phyloP scores from a whole-genome alignment of 2,113 vertebrate species.

The Elephantulus edwardii region DNA sequence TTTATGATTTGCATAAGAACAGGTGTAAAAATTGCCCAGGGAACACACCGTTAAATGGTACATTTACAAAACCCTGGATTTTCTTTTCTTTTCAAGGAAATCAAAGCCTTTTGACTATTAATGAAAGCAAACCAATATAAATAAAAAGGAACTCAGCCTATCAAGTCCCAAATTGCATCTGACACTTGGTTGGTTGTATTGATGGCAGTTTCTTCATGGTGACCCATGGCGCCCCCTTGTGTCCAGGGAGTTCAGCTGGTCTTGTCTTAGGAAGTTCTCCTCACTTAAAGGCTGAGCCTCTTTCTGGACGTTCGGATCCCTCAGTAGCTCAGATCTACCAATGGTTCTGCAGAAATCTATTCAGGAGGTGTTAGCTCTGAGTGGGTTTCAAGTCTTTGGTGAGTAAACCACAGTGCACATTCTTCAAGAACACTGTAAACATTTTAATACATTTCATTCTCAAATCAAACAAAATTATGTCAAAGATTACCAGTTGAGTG shows the following conservation, averaged over 20 bases:
- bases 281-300: too few species aligned
- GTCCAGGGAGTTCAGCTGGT: too few species aligned
- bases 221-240: not conserved
- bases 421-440: not conserved
- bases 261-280: too few species aligned
- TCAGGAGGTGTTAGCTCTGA: too few species aligned
- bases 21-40: not conserved
- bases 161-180: not conserved
- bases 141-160: not conserved
- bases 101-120: not conserved
- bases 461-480: not conserved
- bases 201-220: not conserved
- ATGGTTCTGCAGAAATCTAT: too few species aligned
- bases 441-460: not conserved
- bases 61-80: not conserved
- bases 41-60: not conserved
- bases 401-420: not conserved
- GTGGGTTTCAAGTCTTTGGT: not conserved
- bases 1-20: slow-evolving; percentile 1
- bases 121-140: not conserved
- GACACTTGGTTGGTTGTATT: not conserved
- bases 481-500: not conserved
- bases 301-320: too few species aligned
- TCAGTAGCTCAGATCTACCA: too few species aligned
- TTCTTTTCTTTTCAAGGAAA: slow-evolving; percentile 21